These are phyloP conservation scores for Calidris pygmaea DNA, from an alignment of 2,113 vertebrate species.

Conservation along the genomic window DNA sequence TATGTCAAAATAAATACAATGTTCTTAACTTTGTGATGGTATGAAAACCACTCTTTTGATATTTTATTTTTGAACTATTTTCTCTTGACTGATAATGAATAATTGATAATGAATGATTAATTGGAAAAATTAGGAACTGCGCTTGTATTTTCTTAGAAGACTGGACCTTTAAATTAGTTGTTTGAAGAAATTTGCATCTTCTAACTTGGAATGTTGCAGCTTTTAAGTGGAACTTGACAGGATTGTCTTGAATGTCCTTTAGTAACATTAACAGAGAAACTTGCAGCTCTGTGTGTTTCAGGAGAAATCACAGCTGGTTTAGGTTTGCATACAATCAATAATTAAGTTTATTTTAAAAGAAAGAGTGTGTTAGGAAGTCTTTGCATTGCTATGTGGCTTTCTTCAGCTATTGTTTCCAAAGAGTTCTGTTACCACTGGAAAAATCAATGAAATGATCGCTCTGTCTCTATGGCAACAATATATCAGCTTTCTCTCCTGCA, in stretches of 20 bases:
- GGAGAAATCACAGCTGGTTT: not conserved
- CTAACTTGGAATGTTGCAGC: not conserved
- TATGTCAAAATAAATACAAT: not conserved
- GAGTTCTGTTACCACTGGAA: not conserved
- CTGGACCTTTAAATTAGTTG: not conserved
- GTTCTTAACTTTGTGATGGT: not conserved
- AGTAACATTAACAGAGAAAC: not conserved
- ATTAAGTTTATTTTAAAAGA: not conserved
- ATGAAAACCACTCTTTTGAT: not conserved
- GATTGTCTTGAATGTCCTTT: not conserved
- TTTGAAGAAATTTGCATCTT: not conserved
- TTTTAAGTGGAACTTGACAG: not conserved
- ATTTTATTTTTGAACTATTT: not conserved
- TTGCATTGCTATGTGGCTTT: not conserved
- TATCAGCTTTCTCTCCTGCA: not conserved
- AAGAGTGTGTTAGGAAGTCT: not conserved
- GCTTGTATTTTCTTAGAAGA: not conserved
- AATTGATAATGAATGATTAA: not conserved
- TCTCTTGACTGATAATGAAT: not conserved
- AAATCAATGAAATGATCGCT: not conserved
- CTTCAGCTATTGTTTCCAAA: not conserved
- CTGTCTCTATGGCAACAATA: constrained; percentile 22
- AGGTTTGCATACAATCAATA: not conserved
- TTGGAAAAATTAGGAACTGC: not conserved
- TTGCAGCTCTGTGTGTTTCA: not conserved